phyloP scores from a whole-genome alignment of 2,113 vertebrate genomes.

The Centrocercus urophasianus region DNA sequence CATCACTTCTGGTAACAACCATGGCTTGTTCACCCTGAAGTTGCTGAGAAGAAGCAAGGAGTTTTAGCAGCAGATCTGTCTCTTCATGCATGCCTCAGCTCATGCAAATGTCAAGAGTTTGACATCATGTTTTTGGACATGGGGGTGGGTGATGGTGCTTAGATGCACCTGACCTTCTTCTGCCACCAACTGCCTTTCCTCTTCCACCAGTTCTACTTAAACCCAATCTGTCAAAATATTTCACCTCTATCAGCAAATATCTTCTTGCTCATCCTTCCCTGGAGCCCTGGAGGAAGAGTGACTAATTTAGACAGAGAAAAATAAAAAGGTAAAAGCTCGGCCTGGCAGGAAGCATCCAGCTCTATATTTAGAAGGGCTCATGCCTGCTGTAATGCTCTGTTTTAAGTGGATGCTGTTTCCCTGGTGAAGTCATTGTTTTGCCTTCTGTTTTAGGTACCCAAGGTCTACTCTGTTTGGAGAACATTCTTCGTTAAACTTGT shows the following conservation, averaged over 20 bases:
- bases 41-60: not conserved
- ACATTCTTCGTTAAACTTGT: not conserved
- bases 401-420: not conserved
- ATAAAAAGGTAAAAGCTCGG: not conserved
- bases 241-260: not conserved
- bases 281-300: not conserved
- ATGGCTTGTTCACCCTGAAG: not conserved
- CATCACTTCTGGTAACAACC: not conserved
- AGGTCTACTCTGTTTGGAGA: not conserved
- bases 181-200: not conserved
- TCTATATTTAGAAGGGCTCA: not conserved
- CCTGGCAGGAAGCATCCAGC: not conserved
- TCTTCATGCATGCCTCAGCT: not conserved
- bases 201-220: not conserved
- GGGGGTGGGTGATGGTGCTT: not conserved
- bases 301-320: not conserved
- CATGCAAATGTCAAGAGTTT: accelerated
- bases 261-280: not conserved
- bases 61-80: not conserved
- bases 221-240: not conserved
- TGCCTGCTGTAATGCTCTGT: not conserved
- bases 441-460: not conserved
- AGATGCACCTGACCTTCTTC: not conserved
- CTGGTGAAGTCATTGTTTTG: not conserved
- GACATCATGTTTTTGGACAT: accelerated